Evolutionary conservation across 1,140 invertebrate genomes (phyloP), one percentile per base, ranked within the genome.

Genomic region (Bombus superbus): DNA sequence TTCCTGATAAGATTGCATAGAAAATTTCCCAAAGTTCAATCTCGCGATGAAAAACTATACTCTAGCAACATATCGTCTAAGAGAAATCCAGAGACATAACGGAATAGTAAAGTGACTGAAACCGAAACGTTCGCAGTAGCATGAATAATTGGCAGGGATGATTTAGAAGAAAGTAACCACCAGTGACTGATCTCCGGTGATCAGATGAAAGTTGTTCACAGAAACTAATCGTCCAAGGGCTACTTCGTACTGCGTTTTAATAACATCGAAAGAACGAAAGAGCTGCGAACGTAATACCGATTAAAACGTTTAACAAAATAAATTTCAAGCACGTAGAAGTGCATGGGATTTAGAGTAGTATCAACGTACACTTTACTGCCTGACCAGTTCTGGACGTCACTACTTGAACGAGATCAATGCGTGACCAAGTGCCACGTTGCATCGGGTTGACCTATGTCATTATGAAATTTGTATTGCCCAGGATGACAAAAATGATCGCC

Each of bases 351-450:
- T 42, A 32, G 2, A 47, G 11, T 32, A 59, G 40, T 38, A 44
- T 47, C 57, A 32, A 6, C n/a, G 47, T 53, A 53, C 18, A 53
- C 38, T 35, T 28, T 18, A 53, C 3, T 32, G 89, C 71, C 77
- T 25, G 81, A 89, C 74, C 64, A 89, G 11, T 44, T 53, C 32
- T 57, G 25, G 25, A 9, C 25, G 79, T 72, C 42, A 68, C 88
- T 82, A 90, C 89, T 90, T 32, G 11, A 71, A 69, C 53, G 66
- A 22, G 74, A 74, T 83, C 81, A 64, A 83, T 76, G 74, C 68
- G 69, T 81, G 85, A 62, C 78, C n/a, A 72, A 44, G 72, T 81
- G 4, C 69, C 76, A 88, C 85, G 83, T 87, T 90, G 74, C 73
- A 72, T 62, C 18, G 69, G 47, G 66, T 32, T 80, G 82, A 88